Evolutionary conservation across 2,888 invertebrate genomes (phyloP).

Genomic region (Andrena flavipes): DNA sequence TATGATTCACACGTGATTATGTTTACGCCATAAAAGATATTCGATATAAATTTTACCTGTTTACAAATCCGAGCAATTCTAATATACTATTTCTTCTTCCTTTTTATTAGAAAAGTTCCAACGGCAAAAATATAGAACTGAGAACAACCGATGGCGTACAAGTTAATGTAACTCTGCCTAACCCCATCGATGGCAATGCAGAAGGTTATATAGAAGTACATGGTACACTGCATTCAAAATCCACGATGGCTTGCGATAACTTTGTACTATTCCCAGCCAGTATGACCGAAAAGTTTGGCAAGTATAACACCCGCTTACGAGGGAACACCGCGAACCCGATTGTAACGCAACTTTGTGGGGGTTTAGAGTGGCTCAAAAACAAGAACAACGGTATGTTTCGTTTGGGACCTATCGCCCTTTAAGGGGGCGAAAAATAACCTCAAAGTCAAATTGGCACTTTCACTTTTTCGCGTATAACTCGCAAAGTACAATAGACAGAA

Average conservation of each 20-base stretch:
- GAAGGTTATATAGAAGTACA: slow-evolving; percentile 78
- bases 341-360: too few species aligned
- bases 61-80: background rate
- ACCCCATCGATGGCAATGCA: slow-evolving; percentile 71
- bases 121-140: slow-evolving; percentile 76
- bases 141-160: slow-evolving; percentile 77
- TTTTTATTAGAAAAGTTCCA: slow-evolving; percentile 73
- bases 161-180: slow-evolving; percentile 77
- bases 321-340: too few species aligned
- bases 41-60: background rate
- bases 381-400: too few species aligned
- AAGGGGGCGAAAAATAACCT: too few species aligned
- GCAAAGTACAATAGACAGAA: too few species aligned
- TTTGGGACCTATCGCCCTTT: too few species aligned
- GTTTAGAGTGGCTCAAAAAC: too few species aligned
- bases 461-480: too few species aligned
- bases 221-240: slow-evolving; percentile 77
- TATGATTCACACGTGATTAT: slow-evolving; percentile 50
- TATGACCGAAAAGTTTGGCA: slow-evolving; percentile 76
- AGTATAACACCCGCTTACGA: slow-evolving; percentile 15
- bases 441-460: too few species aligned
- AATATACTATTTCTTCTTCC: background rate
- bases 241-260: slow-evolving; percentile 75
- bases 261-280: slow-evolving; percentile 72
- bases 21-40: background rate